These are phyloP conservation scores for Diadegma fenestrale DNA, from an alignment of 2,888 invertebrate species.

Conservation along the genomic window DNA sequence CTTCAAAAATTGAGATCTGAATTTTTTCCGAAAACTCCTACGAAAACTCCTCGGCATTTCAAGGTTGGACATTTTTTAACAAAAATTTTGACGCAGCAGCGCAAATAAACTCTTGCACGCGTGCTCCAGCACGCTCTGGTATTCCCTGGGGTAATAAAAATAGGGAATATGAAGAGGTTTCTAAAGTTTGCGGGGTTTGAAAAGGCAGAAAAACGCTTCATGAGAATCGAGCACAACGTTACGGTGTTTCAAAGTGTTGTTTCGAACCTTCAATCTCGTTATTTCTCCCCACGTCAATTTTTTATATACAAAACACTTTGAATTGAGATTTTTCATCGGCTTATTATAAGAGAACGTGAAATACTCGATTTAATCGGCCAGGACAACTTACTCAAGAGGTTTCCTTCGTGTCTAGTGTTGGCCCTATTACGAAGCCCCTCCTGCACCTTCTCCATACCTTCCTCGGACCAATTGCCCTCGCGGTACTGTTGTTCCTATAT, in stretches of 20 bases:
- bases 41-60: no score
- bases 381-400: slow-evolving; percentile 71
- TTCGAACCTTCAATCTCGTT: neutral
- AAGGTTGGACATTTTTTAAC: no score
- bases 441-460: slow-evolving; percentile 36
- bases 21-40: no score
- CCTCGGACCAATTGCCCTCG: slow-evolving; percentile 34
- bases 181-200: neutral
- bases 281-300: neutral
- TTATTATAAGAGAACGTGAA: slow-evolving; percentile 19
- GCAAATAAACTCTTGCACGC: no score
- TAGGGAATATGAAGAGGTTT: neutral
- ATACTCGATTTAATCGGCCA: slow-evolving; percentile 72
- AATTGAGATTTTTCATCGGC: slow-evolving; percentile 19
- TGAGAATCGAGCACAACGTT: no score
- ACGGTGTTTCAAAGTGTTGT: neutral
- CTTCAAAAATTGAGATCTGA: no score
- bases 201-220: neutral
- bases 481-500: slow-evolving; percentile 36
- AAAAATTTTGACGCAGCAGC: no score
- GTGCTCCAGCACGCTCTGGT: no score
- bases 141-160: no score
- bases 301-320: slow-evolving; percentile 13
- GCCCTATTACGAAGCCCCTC: slow-evolving; percentile 57
- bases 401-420: slow-evolving; percentile 55